Base-by-base conservation (phyloP, 1,140 invertebrate genomes). In the Sycophila sp. region DNA sequence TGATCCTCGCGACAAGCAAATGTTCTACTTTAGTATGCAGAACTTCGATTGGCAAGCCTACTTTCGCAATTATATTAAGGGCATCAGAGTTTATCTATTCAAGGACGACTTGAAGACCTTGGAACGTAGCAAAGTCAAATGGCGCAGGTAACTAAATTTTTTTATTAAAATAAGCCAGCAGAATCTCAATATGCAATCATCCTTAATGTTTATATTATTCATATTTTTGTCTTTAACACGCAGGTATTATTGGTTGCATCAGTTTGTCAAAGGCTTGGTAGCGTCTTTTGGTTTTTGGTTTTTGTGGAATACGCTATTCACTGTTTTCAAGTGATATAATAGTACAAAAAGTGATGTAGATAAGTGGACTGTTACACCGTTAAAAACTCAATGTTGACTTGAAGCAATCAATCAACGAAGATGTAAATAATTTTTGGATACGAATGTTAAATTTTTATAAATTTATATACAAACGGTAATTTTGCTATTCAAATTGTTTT, bases 91-190 rank as follows among this genome's bases (percentile, higher is more conserved):
- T 30, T 93, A 92, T 78, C 77, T 95, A 30, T 85, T 94, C 45
- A 92, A 94, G 73, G 93, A 95, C 76, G 88, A 89, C 67, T 77
- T 91, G 17, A 88, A 87, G 15, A 92, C 90, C 1, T 76, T 94
- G 38, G 86, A 90, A 34, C 81, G 85, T 22, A 91, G 91, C 24
- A 85, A 84, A 68, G 85, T 80, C 5, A 88, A 86, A 80, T 88
- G 87, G 86, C 89, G 82, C 76, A 89, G 88, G 91, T 92, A 78
- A 78, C 68, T 58, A 28, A 11, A 60, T 63, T 17, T 40, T 53
- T 68, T 69, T 24, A 45, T 56, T 56, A 15, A 49, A 53, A 40
- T 40, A 0, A 40, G 1, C n/a, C n/a, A n/a, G n/a, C n/a, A n/a
- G n/a, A n/a, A n/a, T n/a, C n/a, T n/a, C n/a, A n/a, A n/a, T n/a